These are phyloP conservation scores for Oncopodura yosiiana DNA, from an alignment of 1,140 invertebrate genomes.

Conservation along the genomic window DNA sequence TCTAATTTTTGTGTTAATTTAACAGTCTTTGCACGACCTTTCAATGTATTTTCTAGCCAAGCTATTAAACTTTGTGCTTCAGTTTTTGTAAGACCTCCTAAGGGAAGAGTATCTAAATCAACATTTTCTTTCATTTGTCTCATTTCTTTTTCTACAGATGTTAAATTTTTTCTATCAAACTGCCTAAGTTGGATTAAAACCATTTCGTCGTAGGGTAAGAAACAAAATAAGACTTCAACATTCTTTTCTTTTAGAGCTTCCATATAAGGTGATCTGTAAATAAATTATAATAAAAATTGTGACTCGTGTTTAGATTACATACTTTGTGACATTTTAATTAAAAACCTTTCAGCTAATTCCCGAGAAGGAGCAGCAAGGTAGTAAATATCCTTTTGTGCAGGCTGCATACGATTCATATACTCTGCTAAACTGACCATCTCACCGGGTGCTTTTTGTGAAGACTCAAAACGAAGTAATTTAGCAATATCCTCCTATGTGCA, in stretches of 20 bases:
- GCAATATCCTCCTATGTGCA: conserved; percentile 73
- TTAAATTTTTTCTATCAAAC: conserved; percentile 66
- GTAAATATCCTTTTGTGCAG: conserved; percentile 77
- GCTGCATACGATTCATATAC: conserved; percentile 62
- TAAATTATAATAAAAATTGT: too few relatives aligned
- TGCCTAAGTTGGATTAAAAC: conserved; percentile 80
- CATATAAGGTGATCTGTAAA: conserved; percentile 88
- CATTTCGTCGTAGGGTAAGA: conserved; percentile 90
- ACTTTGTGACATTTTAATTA: too few relatives aligned
- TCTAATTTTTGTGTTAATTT: conserved; percentile 74
- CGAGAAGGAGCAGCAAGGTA: conserved; percentile 89
- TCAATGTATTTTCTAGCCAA: conserved; percentile 65
- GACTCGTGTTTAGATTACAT: too few relatives aligned
- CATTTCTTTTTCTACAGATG: conserved; percentile 91
- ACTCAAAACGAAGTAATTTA: conserved; percentile 85
- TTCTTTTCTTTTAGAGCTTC: conserved; percentile 80
- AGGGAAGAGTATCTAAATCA: conserved; percentile 48
- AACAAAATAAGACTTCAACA: conserved; percentile 88
- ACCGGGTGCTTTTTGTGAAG: conserved; percentile 63
- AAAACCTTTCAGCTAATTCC: conserved; percentile 73
- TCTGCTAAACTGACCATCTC: conserved; percentile 71
- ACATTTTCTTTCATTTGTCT: conserved; percentile 56
- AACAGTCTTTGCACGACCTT: conserved; percentile 66
- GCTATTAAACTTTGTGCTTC: conserved; percentile 65
- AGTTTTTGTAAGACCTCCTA: conserved; percentile 55